Conservation (phyloP, 2,797 vertebrate species). For the Microtus obscurus region DNA sequence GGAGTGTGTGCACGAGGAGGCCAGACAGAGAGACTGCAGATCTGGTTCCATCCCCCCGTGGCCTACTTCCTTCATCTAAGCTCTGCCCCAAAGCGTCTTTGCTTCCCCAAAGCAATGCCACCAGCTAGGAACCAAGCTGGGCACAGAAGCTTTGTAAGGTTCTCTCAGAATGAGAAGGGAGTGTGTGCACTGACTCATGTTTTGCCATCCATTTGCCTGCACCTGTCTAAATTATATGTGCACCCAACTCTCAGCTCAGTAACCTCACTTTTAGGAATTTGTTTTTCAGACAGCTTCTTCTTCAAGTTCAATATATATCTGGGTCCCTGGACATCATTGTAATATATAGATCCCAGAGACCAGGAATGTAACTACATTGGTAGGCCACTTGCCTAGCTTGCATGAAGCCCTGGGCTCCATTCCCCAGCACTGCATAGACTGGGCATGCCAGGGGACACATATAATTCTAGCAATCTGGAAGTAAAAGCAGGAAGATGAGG, state of each 20-base stretch:
- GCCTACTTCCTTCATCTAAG: not conserved
- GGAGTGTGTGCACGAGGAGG: not conserved
- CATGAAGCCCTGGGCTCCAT: not conserved
- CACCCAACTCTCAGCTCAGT: not conserved
- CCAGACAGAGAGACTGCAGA: not conserved
- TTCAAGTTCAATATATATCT: not conserved
- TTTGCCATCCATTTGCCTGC: not conserved
- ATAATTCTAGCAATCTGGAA: not conserved
- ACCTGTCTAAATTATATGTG: constrained; percentile 22
- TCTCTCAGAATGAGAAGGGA: not conserved
- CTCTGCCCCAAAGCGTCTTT: not conserved
- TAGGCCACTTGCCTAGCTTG: not conserved
- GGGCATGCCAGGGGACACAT: not conserved
- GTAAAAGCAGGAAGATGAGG: not conserved
- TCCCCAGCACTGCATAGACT: not conserved
- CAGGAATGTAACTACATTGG: not conserved
- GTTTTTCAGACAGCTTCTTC: not conserved
- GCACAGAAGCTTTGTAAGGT: not conserved
- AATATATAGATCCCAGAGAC: not conserved
- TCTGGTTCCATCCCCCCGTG: not conserved
- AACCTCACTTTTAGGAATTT: not conserved
- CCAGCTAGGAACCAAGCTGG: not conserved
- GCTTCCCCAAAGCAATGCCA: not conserved
- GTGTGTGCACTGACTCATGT: not conserved
- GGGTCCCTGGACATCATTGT: not conserved